Base-by-base conservation (phyloP, 2,113 vertebrate species). In the Gulo gulo region DNA sequence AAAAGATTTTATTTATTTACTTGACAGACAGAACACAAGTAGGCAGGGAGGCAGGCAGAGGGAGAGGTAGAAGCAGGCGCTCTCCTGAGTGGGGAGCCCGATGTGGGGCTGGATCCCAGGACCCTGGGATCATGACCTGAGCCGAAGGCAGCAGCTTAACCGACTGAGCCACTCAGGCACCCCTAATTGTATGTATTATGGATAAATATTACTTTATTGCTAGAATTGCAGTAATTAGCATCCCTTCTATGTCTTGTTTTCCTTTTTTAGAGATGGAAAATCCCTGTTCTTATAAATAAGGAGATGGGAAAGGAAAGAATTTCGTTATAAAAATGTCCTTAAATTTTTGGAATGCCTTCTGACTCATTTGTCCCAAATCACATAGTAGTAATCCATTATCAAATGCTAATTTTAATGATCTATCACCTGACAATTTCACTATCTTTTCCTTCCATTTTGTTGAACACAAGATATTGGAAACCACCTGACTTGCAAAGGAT, bases 211-310 rank as follows among this genome's bases (percentile, higher is more conserved):
- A 85, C 34, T 94, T 78, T 94, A 55, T 81, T 52, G 73, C 86
- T 93, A 26, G 74, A 36, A 79, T 92, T 74, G 87, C n/a, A 93
- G 50, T 83, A 9, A 23, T 84, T 89, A 85, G 69, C 79, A 34
- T 94, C 10, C 31, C 23, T 93, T 91, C 63, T 76, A 47, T 69
- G 94, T 94, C 50, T 76, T 31, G 21, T 88, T 97, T 88, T 71
- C 45, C 71, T 59, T 82, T 80, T 96, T 95, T 86, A 76, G 57
- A 84, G 24, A 93, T 92, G 52, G 94, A 81, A 93, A 71, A 59
- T 74, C 57, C 45, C 85, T 91, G 20, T 76, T 83, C 36, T 52
- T 94, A 61, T 31, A 26, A 83, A 84, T 20, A 73, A 52, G 31
- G 45, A 82, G 29, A 36, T n/a, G 65, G 69, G 45, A 67, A 67